phyloP scores from a whole-genome alignment of 2,888 invertebrate genomes.

The Aporophyla lueneburgensis region DNA sequence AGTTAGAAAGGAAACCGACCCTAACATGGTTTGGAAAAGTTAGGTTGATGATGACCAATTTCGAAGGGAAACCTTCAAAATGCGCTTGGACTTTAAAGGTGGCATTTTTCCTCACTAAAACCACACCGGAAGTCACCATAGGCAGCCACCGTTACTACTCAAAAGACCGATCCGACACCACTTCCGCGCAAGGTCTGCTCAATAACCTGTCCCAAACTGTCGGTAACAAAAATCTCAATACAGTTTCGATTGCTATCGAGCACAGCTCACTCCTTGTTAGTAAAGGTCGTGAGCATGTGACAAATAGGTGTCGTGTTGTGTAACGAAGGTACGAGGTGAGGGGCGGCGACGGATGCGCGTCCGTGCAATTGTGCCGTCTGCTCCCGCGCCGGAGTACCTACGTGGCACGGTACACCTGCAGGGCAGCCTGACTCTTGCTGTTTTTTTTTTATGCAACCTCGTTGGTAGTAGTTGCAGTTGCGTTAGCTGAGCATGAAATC shows the following conservation, averaged over 20 bases:
- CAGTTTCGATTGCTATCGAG: not conserved
- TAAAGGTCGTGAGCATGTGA: constrained; percentile 20
- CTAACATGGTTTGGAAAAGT: not conserved
- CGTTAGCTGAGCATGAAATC: not conserved
- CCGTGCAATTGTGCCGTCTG: constrained; percentile 64
- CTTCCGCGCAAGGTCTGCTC: too few species aligned
- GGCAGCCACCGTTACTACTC: too few species aligned
- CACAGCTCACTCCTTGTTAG: not conserved
- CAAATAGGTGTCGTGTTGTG: constrained; percentile 48
- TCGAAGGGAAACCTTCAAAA: too few species aligned
- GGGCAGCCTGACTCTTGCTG: not conserved
- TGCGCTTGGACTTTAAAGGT: too few species aligned
- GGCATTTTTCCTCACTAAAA: too few species aligned
- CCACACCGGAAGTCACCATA: too few species aligned
- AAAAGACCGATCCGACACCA: too few species aligned
- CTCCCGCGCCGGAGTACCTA: constrained; percentile 53
- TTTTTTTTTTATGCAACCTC: not conserved
- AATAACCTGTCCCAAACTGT: not conserved
- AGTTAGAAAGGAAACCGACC: not conserved
- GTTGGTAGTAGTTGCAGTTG: not conserved
- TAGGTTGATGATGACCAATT: not conserved
- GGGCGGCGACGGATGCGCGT: constrained; percentile 64
- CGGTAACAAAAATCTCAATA: not conserved
- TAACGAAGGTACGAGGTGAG: constrained; percentile 55
- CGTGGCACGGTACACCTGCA: constrained; percentile 44